Evolutionary conservation across 64 coral and sea anemone species (phyloP).

Genomic region (Pocillopora damicornis): DNA sequence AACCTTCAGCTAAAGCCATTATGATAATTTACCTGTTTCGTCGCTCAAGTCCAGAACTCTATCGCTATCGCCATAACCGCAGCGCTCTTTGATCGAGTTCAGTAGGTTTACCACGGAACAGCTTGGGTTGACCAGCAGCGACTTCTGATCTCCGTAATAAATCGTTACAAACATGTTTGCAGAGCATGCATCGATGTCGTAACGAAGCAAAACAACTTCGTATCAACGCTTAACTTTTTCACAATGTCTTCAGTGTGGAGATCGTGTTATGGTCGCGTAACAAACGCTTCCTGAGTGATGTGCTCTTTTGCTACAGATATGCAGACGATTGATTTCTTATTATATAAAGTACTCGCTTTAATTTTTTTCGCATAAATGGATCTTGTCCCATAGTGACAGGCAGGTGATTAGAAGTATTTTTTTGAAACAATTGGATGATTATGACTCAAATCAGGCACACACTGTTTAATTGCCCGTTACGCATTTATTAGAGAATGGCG

Average conservation of each 20-base stretch:
- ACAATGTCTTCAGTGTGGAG: background rate
- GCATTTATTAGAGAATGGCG: background rate
- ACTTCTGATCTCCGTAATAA: conserved; percentile 72
- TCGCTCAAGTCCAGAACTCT: conserved; percentile 74
- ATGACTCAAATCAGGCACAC: background rate
- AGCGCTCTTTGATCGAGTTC: conserved; percentile 73
- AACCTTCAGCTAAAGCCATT: background rate
- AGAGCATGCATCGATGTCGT: background rate
- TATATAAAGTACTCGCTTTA: background rate
- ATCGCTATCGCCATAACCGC: conserved; percentile 66
- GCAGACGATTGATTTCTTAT: conserved; percentile 18
- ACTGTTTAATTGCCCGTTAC: background rate
- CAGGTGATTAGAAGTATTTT: background rate
- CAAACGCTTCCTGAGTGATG: background rate
- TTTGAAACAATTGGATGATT: background rate
- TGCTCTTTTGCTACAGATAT: background rate
- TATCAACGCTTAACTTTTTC: background rate
- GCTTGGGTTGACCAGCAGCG: conserved; percentile 73
- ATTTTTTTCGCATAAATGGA: background rate
- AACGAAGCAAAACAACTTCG: background rate
- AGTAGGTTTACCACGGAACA: conserved; percentile 77
- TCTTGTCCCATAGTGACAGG: conserved; percentile 4
- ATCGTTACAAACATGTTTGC: conserved; percentile 73
- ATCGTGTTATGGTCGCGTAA: background rate
- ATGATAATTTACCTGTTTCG: conserved; percentile 62